Conservation (phyloP, 2,113 vertebrate genomes). For the Grallaria varia region DNA sequence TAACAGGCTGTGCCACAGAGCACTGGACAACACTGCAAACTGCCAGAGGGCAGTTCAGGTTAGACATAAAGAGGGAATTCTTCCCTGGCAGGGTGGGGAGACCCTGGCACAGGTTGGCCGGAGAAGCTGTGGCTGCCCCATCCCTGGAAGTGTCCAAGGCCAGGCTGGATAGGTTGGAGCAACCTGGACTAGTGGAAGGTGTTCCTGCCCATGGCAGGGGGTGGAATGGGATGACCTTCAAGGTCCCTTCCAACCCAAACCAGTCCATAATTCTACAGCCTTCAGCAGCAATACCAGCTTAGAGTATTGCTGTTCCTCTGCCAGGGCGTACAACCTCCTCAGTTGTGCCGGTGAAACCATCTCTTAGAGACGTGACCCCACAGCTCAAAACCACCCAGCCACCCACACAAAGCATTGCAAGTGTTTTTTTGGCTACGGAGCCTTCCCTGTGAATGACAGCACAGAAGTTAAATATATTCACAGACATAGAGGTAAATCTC, state of each 20-base stretch:
- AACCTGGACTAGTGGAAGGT: too few relatives aligned
- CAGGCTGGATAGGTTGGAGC: not conserved
- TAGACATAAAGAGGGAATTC: not conserved
- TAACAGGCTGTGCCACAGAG: too few relatives aligned
- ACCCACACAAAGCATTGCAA: not conserved
- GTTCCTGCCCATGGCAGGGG: not conserved
- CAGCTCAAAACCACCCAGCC: not conserved
- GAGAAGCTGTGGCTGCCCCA: not conserved
- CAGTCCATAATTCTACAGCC: not conserved
- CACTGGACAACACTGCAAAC: not conserved
- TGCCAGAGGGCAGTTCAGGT: not conserved
- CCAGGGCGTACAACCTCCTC: not conserved
- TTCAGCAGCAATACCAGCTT: not conserved
- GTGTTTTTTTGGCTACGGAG: not conserved
- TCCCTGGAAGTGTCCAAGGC: not conserved
- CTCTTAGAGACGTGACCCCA: not conserved
- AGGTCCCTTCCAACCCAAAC: not conserved
- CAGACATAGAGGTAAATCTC: not conserved
- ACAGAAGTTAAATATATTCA: rapidly evolving
- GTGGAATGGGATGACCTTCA: not conserved
- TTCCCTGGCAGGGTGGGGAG: not conserved
- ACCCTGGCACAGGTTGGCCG: not conserved
- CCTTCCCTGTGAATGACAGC: not conserved
- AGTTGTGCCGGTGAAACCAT: not conserved
- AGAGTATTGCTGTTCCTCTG: not conserved